Conservation (phyloP, 2,888 invertebrate genomes). For the Parnassius mnemosyne region DNA sequence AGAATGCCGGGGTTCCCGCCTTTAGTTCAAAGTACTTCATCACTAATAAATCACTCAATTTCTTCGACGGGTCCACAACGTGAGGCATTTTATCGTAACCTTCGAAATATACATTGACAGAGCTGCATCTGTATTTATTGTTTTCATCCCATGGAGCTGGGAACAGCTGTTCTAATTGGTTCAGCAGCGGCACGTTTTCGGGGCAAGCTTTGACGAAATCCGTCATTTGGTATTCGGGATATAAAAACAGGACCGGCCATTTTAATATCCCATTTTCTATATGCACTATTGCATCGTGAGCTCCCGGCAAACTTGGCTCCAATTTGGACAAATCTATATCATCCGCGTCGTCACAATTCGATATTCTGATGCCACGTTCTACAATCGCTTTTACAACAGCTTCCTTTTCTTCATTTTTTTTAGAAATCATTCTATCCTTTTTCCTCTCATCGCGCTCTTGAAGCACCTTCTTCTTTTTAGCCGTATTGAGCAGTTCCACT, state of each 20-base stretch:
- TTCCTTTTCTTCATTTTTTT: slow-evolving; percentile 64
- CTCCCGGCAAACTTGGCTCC: slow-evolving; percentile 84
- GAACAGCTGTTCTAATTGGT: slow-evolving; percentile 81
- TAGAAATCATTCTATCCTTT: slow-evolving; percentile 62
- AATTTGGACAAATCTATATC: slow-evolving; percentile 76
- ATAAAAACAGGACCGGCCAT: slow-evolving; percentile 94
- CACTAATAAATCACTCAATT: slow-evolving; percentile 81
- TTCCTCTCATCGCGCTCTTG: slow-evolving; percentile 80
- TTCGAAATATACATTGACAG: slow-evolving; percentile 87
- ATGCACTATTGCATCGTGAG: slow-evolving; percentile 83
- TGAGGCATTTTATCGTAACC: slow-evolving; percentile 82
- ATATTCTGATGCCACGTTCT: slow-evolving; percentile 76
- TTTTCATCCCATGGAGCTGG: slow-evolving; percentile 87
- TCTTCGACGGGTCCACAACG: slow-evolving; percentile 76
- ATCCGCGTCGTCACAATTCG: slow-evolving; percentile 72
- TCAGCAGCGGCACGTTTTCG: slow-evolving; percentile 83
- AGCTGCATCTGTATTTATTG: slow-evolving; percentile 81
- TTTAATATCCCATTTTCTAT: slow-evolving; percentile 82
- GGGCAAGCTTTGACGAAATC: slow-evolving; percentile 92
- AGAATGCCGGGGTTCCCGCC: slow-evolving; percentile 84
- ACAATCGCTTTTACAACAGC: slow-evolving; percentile 64
- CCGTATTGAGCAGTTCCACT: slow-evolving; percentile 50
- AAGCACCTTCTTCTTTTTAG: slow-evolving; percentile 72
- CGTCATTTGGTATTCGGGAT: slow-evolving; percentile 92
- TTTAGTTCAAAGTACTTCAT: slow-evolving; percentile 81